Conservation (phyloP, 2,888 invertebrate species). For the Caenorhabditis sp. region DNA sequence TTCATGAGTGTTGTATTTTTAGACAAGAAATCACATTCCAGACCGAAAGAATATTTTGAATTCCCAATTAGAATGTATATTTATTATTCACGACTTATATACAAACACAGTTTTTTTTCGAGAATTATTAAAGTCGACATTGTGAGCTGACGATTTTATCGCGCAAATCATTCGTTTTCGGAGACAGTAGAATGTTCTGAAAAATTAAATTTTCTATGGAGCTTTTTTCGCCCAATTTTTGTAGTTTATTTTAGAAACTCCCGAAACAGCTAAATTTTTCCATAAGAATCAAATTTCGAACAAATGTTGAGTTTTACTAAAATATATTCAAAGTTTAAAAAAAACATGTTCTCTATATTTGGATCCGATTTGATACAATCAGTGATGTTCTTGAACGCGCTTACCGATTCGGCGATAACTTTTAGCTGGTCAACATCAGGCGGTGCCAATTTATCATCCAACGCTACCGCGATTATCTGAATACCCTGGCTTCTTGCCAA, state of each 20-base stretch:
- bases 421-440: constrained; percentile 49
- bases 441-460: constrained; percentile 46
- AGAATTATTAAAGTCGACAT: constrained; percentile 17
- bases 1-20: too few relatives aligned
- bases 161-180: constrained; percentile 36
- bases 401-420: constrained; percentile 40
- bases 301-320: too few relatives aligned
- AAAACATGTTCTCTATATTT: too few relatives aligned
- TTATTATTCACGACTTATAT: not conserved
- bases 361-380: too few relatives aligned
- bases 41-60: too few relatives aligned
- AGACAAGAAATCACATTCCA: too few relatives aligned
- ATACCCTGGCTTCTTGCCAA: constrained; percentile 48
- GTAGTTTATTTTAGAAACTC: too few relatives aligned
- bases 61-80: too few relatives aligned
- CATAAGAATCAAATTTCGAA: not conserved
- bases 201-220: constrained; percentile 1
- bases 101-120: not conserved
- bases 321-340: too few relatives aligned
- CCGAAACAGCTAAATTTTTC: too few relatives aligned
- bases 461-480: constrained; percentile 52
- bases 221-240: too few relatives aligned
- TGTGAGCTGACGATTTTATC: constrained; percentile 40
- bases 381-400: not conserved
- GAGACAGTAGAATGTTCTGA: constrained; percentile 46